Evolutionary conservation across 2,113 vertebrate species (phyloP).

Genomic region (Bambusicola thoracicus): DNA sequence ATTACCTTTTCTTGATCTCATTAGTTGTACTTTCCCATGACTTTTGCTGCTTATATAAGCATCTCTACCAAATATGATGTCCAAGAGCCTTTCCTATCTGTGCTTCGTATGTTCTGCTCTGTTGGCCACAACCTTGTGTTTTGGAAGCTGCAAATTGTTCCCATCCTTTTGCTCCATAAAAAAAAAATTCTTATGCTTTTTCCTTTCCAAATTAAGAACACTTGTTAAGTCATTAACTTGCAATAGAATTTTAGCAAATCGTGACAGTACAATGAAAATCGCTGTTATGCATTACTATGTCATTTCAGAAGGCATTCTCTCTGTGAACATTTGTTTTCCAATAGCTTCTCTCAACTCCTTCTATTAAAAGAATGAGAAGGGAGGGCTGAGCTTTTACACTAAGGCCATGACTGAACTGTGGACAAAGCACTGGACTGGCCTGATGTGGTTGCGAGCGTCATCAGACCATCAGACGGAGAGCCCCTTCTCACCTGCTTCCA

Average conservation of each 20-base stretch:
- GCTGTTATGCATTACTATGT: background rate
- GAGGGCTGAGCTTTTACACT: background rate
- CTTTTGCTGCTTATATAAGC: background rate
- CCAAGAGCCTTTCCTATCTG: background rate
- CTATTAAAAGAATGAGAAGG: background rate
- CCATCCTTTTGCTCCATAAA: background rate
- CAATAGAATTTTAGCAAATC: background rate
- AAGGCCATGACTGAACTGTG: background rate
- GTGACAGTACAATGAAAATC: slow-evolving; percentile 3
- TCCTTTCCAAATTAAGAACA: background rate
- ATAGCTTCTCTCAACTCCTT: background rate
- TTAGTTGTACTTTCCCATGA: background rate
- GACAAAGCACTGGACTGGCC: background rate
- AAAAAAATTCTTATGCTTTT: background rate
- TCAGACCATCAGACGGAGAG: background rate
- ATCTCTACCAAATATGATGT: background rate
- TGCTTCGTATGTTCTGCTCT: background rate
- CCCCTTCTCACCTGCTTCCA: background rate
- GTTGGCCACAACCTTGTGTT: background rate
- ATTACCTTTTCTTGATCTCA: background rate
- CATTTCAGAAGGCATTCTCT: background rate
- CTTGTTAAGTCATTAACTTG: background rate
- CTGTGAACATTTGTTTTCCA: background rate
- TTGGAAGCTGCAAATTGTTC: background rate
- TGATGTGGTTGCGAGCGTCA: background rate